Conservation (phyloP, 1,140 invertebrate species). For the Drosophila suzukii region DNA sequence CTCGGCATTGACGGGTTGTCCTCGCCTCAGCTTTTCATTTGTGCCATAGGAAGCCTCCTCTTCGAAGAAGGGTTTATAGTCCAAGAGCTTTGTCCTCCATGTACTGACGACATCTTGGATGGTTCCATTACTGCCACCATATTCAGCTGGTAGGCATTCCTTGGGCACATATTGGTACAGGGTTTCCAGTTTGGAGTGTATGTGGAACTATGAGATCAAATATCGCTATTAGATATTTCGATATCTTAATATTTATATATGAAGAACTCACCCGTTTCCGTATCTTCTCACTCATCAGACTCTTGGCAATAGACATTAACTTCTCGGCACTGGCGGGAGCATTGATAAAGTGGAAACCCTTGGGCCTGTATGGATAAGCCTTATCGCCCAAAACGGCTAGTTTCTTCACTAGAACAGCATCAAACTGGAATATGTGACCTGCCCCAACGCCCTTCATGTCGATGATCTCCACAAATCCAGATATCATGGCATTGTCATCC, state of each 20-base stretch:
- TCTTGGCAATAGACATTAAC: constrained; percentile 85
- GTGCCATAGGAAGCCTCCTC: constrained; percentile 86
- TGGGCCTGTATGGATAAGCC: constrained; percentile 86
- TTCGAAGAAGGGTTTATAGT: constrained; percentile 85
- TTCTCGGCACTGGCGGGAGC: constrained; percentile 85
- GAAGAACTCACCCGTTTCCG: constrained; percentile 84
- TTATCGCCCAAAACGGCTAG: constrained; percentile 85
- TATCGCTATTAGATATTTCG: background rate
- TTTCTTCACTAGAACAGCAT: constrained; percentile 85
- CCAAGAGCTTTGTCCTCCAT: constrained; percentile 86
- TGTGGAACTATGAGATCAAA: constrained; percentile 66
- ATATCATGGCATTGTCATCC: constrained; percentile 84
- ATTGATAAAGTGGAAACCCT: constrained; percentile 86
- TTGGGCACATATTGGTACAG: constrained; percentile 86
- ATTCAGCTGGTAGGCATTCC: constrained; percentile 86
- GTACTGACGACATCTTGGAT: constrained; percentile 85
- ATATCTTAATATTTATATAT: too few relatives aligned
- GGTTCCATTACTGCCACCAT: constrained; percentile 86
- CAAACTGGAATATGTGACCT: constrained; percentile 85
- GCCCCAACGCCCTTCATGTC: constrained; percentile 85
- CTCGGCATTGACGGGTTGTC: constrained; percentile 86
- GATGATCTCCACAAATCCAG: constrained; percentile 85
- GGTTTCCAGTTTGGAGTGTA: constrained; percentile 86
- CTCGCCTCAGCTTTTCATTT: constrained; percentile 87
- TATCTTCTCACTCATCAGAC: constrained; percentile 86